Base-by-base conservation (phyloP, 2,797 vertebrate species). In the Sardinella longiceps region DNA sequence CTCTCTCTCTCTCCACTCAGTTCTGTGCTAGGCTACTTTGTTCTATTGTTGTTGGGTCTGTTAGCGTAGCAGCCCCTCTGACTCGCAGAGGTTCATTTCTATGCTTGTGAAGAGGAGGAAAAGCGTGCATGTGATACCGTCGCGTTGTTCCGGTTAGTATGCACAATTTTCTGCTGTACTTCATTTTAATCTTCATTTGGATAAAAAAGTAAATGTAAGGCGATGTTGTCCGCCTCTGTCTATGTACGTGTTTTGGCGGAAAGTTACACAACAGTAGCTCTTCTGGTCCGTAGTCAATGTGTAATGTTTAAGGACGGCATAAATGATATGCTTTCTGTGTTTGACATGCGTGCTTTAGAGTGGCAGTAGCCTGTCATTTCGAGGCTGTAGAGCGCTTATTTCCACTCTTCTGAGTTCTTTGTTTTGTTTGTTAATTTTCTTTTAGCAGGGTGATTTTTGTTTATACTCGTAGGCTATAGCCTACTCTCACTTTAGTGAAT, bases 31-130 rank as follows among this genome's bases (percentile, higher is more conserved):
- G 87, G 87, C 85, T 89, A 91, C 91, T 91, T 92, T 92, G 91
- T 92, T 94, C 91, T 93, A 91, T 94, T 94, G 94, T 94, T 90
- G 91, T 91, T 92, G 91, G 84, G 89, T 88, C 89, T 87, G 89
- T 90, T 90, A 91, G 90, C 90, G 90, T 77, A 92, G 90, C 92
- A 87, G 90, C 91, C 91, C 90, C 90, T 93, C 87, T 48, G 70
- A 37, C 18, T 39, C 23, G 23, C 28, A n/a, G 37, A 81, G 70
- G 84, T 82, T 82, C 82, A 82, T 87, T 82, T 87, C 51, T 43
- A 84, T 45, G 87, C 85, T 88, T 84, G 51, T 82, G 91, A 92
- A 80, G 89, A 87, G 90, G 91, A 90, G 91, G 92, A 90, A 92
- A 92, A 93, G 91, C 91, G 86, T 89, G 90, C 88, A 89, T 87